phyloP scores from a whole-genome alignment of 2,888 invertebrate species.

The Anodontia alba region DNA sequence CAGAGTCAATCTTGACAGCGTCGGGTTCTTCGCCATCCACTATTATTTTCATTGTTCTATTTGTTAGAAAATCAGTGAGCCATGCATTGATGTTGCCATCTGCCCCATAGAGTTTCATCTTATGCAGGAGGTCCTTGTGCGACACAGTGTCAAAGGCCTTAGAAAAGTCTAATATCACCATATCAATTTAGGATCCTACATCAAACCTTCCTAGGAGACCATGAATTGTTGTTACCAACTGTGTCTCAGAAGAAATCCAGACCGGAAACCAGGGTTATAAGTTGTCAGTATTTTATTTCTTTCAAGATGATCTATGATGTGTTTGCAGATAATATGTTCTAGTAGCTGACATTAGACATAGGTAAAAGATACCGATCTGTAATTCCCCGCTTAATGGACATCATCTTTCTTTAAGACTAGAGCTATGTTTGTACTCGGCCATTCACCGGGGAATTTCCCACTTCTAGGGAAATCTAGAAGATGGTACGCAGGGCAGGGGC shows the following conservation, averaged over 20 bases:
- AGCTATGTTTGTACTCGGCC: conserved; percentile 19
- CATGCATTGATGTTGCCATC: conserved; percentile 31
- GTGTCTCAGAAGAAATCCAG: conserved; percentile 28
- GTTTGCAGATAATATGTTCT: conserved; percentile 56
- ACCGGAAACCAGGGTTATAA: conserved; percentile 48
- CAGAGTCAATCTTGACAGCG: conserved; percentile 19
- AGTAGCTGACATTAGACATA: conserved; percentile 46
- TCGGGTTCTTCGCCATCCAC: conserved; percentile 28
- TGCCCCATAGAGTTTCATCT: conserved; percentile 40
- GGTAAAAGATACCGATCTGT: conserved; percentile 47
- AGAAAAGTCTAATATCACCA: conserved; percentile 39
- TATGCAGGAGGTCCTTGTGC: too few relatives aligned
- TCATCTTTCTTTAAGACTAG: conserved; percentile 54
- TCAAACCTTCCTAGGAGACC: conserved; percentile 34
- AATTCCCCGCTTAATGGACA: conserved; percentile 32
- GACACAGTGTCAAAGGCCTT: conserved; percentile 53
- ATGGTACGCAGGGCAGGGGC: conserved; percentile 34
- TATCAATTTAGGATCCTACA: conserved; percentile 24
- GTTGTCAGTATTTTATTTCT: conserved; percentile 41
- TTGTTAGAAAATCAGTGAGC: conserved; percentile 32
- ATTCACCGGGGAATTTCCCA: conserved; percentile 27
- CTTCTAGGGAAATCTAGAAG: conserved; percentile 25
- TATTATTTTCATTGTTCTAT: conserved; percentile 27
- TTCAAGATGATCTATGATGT: conserved; percentile 50
- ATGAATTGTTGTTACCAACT: too few relatives aligned